These are phyloP conservation scores for Onychostoma macrolepis DNA, from an alignment of 2,113 vertebrate genomes.

Conservation along the genomic window DNA sequence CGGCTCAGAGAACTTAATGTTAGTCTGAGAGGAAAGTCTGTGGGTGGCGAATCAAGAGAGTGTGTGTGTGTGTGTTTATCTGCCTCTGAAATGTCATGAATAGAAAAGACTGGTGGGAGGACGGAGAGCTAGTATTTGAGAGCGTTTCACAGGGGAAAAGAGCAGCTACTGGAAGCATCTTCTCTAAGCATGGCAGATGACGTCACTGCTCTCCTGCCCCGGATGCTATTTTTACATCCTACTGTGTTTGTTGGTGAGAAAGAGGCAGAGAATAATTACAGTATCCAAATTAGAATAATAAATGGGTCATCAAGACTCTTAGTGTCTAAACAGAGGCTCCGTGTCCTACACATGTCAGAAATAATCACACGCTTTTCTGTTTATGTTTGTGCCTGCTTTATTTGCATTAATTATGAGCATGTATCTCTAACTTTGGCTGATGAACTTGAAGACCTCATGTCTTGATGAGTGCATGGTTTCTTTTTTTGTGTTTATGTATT, in stretches of 20 bases:
- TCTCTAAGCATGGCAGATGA: conserved; percentile 12
- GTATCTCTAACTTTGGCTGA: not conserved
- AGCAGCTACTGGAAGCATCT: conserved; percentile 2
- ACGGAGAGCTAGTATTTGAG: conserved; percentile 20
- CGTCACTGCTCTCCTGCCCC: conserved; percentile 22
- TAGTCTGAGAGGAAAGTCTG: conserved; percentile 27
- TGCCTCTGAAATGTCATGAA: not conserved
- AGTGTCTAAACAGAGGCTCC: conserved; percentile 27
- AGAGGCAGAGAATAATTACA: conserved; percentile 43
- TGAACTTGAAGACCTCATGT: not conserved
- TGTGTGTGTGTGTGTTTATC: conserved; percentile 19
- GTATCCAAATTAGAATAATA: conserved; percentile 6
- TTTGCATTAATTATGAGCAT: not conserved
- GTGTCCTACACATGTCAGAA: conserved; percentile 26
- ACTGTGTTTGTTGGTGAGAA: conserved; percentile 2
- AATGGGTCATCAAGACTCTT: conserved; percentile 27
- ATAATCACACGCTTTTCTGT: conserved; percentile 31
- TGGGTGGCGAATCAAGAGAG: conserved; percentile 36
- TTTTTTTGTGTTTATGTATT: too few relatives aligned
- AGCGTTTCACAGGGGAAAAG: conserved; percentile 20
- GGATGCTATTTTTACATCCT: conserved; percentile 40
- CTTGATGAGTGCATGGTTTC: not conserved
- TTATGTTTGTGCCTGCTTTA: not conserved
- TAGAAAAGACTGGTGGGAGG: not conserved
- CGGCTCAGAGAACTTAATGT: conserved; percentile 8